Evolutionary conservation across 2,113 vertebrate species (phyloP), one percentile per base, ranked within the genome.

Genomic region (Rhynchopsitta pachyrhyncha): DNA sequence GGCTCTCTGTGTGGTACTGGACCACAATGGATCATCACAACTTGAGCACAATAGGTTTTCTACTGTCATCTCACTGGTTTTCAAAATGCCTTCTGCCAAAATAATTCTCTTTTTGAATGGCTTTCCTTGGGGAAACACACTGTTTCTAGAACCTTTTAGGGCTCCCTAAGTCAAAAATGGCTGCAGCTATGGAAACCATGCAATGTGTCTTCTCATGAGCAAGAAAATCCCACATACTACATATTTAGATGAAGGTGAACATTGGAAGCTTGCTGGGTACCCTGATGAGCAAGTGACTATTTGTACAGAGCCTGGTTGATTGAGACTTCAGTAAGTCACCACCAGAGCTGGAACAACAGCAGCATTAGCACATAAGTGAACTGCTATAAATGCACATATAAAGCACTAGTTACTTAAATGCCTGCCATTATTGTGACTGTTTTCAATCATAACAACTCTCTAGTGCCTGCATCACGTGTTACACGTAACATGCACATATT

Each of bases 1-100:
- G 55, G 7, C 35, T 78, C 25, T 0, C 0, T 52, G 31, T 10
- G 1, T 44, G 53, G 9, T 67, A 17, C 20, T 47, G 53, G 53
- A 57, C 42, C 27, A 86, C 50, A 87, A 17, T 55, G 57, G 59
- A 75, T 37, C 39, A 13, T 50, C 27, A 4, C 59, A 70, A 67
- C 25, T 29, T 49, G 66, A 46, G 35, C 66, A 47, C 70, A 59
- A 5, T 18, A 44, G 17, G 11, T 37, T 85, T 77, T 70, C 59
- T 64, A 10, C 24, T 49, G 3, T 50, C 16, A 8, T 46, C 31
- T 74, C 37, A 25, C 11, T n/a, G 10, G 24, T 75, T 91, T 88
- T 77, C 18, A 41, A 57, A 83, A 44, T 70, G 25, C 14, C 19
- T 41, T 59, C 86, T 88, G 29, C 27, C 39, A 81, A 74, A 83